A percentile compares a stretch with the other conserved stretches of the same genome.
Evolutionary conservation across 2,888 invertebrate species (phyloP).

Genomic region (Flexamia atlantica): DNA sequence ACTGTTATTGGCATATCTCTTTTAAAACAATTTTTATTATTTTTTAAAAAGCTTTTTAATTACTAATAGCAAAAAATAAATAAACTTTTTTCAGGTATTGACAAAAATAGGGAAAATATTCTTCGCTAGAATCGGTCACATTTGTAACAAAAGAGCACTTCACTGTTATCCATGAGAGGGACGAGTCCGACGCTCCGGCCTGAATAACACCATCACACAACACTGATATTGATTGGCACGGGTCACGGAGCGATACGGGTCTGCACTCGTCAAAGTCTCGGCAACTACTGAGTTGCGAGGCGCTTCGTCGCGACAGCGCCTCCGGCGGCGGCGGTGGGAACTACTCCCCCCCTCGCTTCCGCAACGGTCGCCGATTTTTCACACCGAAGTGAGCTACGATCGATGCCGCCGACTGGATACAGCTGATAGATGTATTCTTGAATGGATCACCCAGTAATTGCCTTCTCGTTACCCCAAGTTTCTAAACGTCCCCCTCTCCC

Average conservation of each 20-base stretch:
- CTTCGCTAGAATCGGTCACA: conserved; percentile 34
- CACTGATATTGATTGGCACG: conserved; percentile 48
- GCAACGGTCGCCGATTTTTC: conserved; percentile 68
- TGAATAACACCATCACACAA: conserved; percentile 55
- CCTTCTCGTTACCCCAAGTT: conserved; percentile 44
- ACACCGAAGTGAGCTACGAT: conserved; percentile 66
- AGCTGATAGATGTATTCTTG: conserved; percentile 58
- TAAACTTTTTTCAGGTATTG: conserved; percentile 7
- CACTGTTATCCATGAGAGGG: conserved; percentile 50
- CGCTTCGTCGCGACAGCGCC: conserved; percentile 51
- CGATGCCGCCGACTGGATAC: conserved; percentile 59
- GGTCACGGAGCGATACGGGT: neutral
- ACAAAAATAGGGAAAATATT: conserved; percentile 16
- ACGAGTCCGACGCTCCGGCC: neutral
- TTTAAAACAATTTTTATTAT: conserved; percentile 11
- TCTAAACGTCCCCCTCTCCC: neutral
- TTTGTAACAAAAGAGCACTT: conserved; percentile 16
- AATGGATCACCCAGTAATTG: conserved; percentile 58
- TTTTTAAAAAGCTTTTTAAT: conserved; percentile 1
- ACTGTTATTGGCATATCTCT: neutral
- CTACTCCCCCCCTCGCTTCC: conserved; percentile 65
- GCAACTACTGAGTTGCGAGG: conserved; percentile 54
- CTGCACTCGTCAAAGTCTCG: conserved; percentile 34
- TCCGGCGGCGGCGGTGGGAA: conserved; percentile 67
- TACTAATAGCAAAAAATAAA: conserved; percentile 4